These are phyloP conservation scores for Mionectes macconnelli DNA, from an alignment of 2,113 vertebrate genomes.

Conservation along the genomic window DNA sequence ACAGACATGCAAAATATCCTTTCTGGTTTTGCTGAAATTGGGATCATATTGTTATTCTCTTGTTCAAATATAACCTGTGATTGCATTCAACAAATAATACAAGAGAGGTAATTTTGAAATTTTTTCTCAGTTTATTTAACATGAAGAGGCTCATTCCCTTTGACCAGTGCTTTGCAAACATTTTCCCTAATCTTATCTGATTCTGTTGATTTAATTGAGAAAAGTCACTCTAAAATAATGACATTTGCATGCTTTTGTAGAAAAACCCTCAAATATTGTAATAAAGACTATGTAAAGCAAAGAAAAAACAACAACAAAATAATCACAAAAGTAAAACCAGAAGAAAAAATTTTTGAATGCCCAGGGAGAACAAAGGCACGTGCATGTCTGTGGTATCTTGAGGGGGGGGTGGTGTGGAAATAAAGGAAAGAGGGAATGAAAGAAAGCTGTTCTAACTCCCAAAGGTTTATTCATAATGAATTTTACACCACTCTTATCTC, in stretches of 20 bases:
- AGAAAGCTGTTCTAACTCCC: background rate
- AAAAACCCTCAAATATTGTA: conserved; percentile 26
- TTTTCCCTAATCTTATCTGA: conserved; percentile 66
- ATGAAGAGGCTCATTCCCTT: conserved; percentile 17
- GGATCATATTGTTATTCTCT: background rate
- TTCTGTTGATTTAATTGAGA: conserved; percentile 69
- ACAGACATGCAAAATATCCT: background rate
- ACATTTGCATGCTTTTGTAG: conserved; percentile 39
- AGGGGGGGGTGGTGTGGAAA: background rate
- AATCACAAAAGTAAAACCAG: conserved; percentile 35
- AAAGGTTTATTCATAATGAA: background rate
- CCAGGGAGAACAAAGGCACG: background rate
- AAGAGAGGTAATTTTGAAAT: background rate
- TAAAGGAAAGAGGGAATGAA: background rate
- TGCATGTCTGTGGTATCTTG: background rate
- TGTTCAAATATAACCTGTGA: background rate
- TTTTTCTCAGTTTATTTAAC: conserved; percentile 50
- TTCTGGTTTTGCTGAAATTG: background rate
- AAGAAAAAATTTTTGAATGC: background rate
- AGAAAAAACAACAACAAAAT: conserved; percentile 20
- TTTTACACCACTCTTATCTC: background rate
- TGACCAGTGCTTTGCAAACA: conserved; percentile 39
- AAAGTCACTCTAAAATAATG: conserved; percentile 52
- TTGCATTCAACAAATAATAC: conserved; percentile 45
- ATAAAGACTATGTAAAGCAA: conserved; percentile 67